A percentile compares a stretch with the other conserved stretches of the same genome.
phyloP scores from a whole-genome alignment of 2,797 vertebrate species.

The Salmo trutta region DNA sequence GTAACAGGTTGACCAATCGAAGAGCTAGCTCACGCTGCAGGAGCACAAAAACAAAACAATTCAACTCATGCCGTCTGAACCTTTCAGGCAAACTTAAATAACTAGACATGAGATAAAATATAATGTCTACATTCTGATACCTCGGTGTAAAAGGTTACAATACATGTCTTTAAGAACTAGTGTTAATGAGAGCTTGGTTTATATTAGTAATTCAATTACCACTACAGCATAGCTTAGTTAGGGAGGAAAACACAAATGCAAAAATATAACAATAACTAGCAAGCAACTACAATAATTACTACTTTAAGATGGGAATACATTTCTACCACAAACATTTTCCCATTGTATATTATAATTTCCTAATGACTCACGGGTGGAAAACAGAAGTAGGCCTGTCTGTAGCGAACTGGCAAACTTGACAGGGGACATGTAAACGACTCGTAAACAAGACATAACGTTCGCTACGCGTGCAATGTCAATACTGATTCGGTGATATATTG shows the following conservation, averaged over 20 bases:
- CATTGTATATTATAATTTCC: neutral
- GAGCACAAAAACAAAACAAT: conserved; percentile 79
- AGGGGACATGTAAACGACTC: neutral
- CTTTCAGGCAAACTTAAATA: conserved; percentile 58
- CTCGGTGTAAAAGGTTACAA: neutral
- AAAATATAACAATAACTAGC: neutral
- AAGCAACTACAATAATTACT: neutral
- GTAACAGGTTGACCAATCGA: conserved; percentile 94
- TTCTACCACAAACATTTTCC: neutral
- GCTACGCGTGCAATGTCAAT: neutral
- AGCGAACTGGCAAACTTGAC: neutral
- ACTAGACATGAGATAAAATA: conserved; percentile 24
- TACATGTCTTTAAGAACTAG: neutral
- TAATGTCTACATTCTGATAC: conserved; percentile 10
- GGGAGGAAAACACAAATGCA: neutral
- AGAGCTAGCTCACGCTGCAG: conserved; percentile 74
- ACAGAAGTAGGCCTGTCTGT: neutral
- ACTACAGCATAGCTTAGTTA: neutral
- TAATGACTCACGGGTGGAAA: neutral
- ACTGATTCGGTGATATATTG: neutral
- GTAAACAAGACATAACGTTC: neutral
- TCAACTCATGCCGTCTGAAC: conserved; percentile 62
- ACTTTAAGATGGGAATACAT: neutral
- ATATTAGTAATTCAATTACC: neutral
- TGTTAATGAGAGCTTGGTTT: neutral